Conservation (phyloP, 2,888 invertebrate genomes). For the Meiosimyza platycephala region DNA sequence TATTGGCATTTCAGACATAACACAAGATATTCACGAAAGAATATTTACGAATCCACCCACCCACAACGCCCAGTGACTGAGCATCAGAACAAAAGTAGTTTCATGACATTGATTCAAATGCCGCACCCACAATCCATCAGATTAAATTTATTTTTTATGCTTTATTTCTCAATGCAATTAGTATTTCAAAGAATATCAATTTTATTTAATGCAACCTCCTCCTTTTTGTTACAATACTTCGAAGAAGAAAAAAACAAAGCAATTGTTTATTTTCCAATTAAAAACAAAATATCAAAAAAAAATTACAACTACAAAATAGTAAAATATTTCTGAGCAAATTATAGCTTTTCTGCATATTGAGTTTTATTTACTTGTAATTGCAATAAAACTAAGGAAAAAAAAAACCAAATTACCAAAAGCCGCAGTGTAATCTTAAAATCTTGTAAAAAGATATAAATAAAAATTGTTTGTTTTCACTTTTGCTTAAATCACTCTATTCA, state of each 20-base stretch:
- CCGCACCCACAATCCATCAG: no score
- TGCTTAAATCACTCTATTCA: neutral
- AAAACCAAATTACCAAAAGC: constrained; percentile 3
- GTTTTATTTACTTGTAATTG: neutral
- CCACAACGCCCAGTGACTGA: no score
- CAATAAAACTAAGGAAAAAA: neutral
- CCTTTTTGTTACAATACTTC: neutral
- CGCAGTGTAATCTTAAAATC: neutral
- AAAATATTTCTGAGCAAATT: constrained; percentile 17
- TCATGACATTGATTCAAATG: no score
- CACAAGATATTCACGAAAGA: no score
- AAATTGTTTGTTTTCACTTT: constrained; percentile 21
- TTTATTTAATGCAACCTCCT: no score
- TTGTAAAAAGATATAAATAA: constrained; percentile 12
- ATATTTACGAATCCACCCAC: no score
- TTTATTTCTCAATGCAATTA: no score
- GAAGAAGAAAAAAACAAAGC: constrained; percentile 27
- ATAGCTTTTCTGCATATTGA: constrained; percentile 8
- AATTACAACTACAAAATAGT: constrained; percentile 20
- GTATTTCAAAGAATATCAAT: no score
- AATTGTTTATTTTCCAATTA: constrained; percentile 22
- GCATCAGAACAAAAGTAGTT: no score
- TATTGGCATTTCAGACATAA: no score
- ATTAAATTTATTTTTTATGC: no score
- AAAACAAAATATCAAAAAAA: constrained; percentile 29